Conservation (phyloP, 53 echinoderm and acorn worm genomes). For the Arbacia lixula region DNA sequence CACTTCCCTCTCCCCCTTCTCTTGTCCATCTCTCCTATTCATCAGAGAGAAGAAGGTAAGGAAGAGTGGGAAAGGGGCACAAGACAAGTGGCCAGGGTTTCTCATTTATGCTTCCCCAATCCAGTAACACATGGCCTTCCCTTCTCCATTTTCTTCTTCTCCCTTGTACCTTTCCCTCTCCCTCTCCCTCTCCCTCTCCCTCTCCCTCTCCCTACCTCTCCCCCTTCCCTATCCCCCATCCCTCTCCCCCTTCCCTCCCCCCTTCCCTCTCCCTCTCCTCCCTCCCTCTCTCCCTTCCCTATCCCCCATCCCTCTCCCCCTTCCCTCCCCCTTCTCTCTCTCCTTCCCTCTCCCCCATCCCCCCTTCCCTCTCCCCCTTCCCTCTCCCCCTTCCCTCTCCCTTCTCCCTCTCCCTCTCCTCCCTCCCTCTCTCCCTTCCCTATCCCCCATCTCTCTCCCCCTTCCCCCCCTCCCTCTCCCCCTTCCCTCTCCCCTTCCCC, state of each 20-base stretch:
- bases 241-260: neutral
- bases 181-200: neutral
- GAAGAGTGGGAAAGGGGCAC: too few relatives aligned
- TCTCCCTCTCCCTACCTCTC: neutral
- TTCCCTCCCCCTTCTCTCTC: neutral
- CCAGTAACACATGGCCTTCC: neutral
- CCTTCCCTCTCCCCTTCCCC: neutral
- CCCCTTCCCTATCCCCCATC: neutral
- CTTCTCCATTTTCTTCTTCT: neutral
- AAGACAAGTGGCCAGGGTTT: too few relatives aligned
- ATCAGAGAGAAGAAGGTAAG: too few relatives aligned
- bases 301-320: neutral
- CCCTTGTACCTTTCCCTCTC: neutral
- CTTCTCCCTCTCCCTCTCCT: neutral
- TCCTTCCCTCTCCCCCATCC: neutral
- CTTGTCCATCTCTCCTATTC: too few relatives aligned
- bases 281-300: neutral
- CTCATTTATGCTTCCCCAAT: too few relatives aligned
- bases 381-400: neutral
- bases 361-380: neutral
- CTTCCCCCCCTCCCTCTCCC: neutral
- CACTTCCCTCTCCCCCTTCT: too few relatives aligned
- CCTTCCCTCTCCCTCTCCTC: neutral
- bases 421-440: neutral
- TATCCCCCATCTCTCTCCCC: neutral